A percentile compares a stretch with the other conserved stretches of the same genome.
These are phyloP conservation scores for Leptinotarsa tumamoca DNA, from an alignment of 2,888 invertebrate genomes.

Conservation along the genomic window DNA sequence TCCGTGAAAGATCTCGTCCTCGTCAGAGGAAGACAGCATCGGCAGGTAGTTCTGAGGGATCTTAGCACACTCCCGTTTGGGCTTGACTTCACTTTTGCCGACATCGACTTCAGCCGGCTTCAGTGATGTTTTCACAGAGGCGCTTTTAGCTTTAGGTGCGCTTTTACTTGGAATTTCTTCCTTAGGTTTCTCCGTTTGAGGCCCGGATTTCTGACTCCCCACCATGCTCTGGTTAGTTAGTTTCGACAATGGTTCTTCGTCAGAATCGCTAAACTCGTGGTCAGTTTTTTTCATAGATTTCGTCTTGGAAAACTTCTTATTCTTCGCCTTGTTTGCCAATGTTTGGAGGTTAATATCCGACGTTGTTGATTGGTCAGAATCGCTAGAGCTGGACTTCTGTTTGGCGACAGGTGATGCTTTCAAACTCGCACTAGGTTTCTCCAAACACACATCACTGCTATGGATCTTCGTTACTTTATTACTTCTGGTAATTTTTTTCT, in stretches of 20 bases:
- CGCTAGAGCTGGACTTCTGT: slow-evolving; percentile 36
- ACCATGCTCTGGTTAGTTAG: slow-evolving; percentile 62
- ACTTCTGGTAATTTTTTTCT: slow-evolving; percentile 54
- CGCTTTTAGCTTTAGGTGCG: slow-evolving; percentile 23
- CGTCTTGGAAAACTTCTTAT: slow-evolving; percentile 53
- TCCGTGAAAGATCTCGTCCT: slow-evolving; percentile 66
- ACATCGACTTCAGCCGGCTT: slow-evolving; percentile 34
- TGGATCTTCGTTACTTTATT: slow-evolving; percentile 19
- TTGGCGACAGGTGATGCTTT: slow-evolving; percentile 1
- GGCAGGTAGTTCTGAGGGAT: slow-evolving; percentile 63
- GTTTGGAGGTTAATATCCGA: slow-evolving; percentile 53
- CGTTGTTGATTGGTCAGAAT: slow-evolving; percentile 55
- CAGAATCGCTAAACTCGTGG: slow-evolving; percentile 71
- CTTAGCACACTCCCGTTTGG: slow-evolving; percentile 64
- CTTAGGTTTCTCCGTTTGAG: slow-evolving; percentile 27
- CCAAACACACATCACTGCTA: slow-evolving; percentile 28
- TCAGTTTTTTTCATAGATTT: slow-evolving; percentile 52
- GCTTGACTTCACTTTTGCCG: slow-evolving; percentile 53
- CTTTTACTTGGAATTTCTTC: slow-evolving; percentile 38
- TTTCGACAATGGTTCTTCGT: slow-evolving; percentile 75
- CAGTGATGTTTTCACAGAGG: slow-evolving; percentile 26
- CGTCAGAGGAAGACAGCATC: slow-evolving; percentile 67
- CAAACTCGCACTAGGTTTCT: slow-evolving; percentile 16
- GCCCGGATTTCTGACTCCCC: slow-evolving; percentile 41
- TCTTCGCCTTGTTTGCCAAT: slow-evolving; percentile 47